These are phyloP conservation scores for Python bivittatus DNA, from an alignment of 2,113 vertebrate genomes.

Conservation along the genomic window DNA sequence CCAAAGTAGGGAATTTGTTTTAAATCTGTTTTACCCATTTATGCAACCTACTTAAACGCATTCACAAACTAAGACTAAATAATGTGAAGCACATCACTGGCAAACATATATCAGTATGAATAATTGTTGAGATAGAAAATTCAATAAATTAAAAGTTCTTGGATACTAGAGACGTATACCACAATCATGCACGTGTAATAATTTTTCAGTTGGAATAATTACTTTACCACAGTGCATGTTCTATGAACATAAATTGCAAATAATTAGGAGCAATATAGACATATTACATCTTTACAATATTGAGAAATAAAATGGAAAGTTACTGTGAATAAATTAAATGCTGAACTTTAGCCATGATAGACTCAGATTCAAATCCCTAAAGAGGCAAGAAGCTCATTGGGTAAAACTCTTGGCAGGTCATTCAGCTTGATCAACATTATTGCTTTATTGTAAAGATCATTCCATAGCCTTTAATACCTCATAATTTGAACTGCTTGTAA, in stretches of 20 bases:
- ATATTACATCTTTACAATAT: neutral
- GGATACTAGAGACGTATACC: constrained; percentile 36
- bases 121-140: constrained; percentile 54
- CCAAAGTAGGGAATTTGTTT: constrained; percentile 31
- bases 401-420: neutral
- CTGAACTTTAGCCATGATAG: neutral
- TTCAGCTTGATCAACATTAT: neutral
- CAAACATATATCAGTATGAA: constrained; percentile 40
- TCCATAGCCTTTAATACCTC: neutral
- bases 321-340: neutral
- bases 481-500: neutral
- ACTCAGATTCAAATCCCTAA: neutral
- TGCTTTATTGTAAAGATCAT: neutral
- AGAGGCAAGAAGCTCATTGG: neutral
- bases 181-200: constrained; percentile 49
- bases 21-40: constrained; percentile 59
- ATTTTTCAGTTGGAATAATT: constrained; percentile 52
- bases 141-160: constrained; percentile 57
- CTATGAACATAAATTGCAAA: neutral
- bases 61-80: constrained; percentile 44
- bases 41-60: constrained; percentile 1
- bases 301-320: too few species aligned
- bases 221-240: neutral
- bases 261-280: constrained; percentile 20
- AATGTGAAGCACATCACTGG: constrained; percentile 50